Evolutionary conservation across 2,113 vertebrate species (phyloP).

Genomic region (Macquaria ambigua): DNA sequence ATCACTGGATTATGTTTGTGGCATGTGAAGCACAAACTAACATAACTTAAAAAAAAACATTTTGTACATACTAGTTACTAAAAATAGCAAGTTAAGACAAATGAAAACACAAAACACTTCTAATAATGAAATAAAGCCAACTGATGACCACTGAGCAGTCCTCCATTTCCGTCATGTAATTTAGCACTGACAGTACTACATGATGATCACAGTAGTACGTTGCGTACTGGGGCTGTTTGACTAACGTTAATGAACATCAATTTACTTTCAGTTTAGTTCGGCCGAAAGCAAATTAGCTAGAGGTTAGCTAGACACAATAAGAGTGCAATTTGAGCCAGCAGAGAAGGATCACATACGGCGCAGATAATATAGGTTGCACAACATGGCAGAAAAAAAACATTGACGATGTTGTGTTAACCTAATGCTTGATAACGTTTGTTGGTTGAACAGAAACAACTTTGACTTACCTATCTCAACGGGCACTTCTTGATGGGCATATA

Average conservation of each 20-base stretch:
- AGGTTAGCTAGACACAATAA: neutral
- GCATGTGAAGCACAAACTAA: neutral
- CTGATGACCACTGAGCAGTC: neutral
- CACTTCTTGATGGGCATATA: neutral
- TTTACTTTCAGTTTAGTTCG: neutral
- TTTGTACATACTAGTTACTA: neutral
- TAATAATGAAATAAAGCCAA: neutral
- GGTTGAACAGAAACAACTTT: neutral
- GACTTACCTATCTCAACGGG: conserved; percentile 33
- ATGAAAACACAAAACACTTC: neutral
- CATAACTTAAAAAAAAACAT: neutral
- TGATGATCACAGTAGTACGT: neutral
- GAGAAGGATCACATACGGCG: neutral
- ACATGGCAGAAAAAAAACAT: neutral
- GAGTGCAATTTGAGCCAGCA: neutral
- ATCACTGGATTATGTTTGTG: neutral
- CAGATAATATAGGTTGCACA: neutral
- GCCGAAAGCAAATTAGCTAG: neutral
- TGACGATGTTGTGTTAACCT: neutral
- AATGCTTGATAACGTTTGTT: neutral
- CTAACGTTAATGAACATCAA: neutral
- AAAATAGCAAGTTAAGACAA: neutral
- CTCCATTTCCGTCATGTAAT: neutral
- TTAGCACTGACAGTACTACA: neutral
- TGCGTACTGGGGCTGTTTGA: neutral